These are phyloP conservation scores for Cynocephalus volans DNA, from an alignment of 2,113 vertebrate species.

Conservation along the genomic window DNA sequence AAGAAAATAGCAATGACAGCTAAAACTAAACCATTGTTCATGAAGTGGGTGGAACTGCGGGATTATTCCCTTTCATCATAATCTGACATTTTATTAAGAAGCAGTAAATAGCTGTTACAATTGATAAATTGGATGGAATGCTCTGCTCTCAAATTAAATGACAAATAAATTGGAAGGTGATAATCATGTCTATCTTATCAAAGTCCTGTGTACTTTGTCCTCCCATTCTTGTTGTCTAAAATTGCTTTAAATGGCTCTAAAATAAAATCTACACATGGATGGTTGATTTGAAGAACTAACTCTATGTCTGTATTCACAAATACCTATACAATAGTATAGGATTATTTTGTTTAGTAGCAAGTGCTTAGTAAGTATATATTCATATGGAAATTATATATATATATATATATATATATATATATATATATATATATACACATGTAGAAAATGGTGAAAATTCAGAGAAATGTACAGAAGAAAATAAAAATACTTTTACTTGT, in stretches of 20 bases:
- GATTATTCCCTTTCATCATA: neutral
- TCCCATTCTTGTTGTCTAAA: neutral
- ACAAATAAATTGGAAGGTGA: neutral
- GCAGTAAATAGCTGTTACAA: neutral
- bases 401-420: no score
- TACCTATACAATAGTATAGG: neutral
- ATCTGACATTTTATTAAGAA: neutral
- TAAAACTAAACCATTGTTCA: neutral
- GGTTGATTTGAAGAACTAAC: no score
- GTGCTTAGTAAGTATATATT: neutral
- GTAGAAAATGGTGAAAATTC: neutral
- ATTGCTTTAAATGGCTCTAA: no score
- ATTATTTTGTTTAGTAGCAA: neutral
- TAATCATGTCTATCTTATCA: no score
- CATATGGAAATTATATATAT: neutral
- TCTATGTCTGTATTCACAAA: no score
- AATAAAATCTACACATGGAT: no score
- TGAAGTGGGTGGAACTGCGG: neutral
- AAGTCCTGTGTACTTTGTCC: neutral
- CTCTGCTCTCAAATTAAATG: neutral
- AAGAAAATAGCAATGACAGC: neutral
- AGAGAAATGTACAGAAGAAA: neutral
- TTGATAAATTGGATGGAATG: neutral
- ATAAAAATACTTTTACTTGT: neutral
- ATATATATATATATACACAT: no score